These are phyloP conservation scores for Aricia agestis DNA, from an alignment of 1,140 invertebrate species.

Conservation along the genomic window DNA sequence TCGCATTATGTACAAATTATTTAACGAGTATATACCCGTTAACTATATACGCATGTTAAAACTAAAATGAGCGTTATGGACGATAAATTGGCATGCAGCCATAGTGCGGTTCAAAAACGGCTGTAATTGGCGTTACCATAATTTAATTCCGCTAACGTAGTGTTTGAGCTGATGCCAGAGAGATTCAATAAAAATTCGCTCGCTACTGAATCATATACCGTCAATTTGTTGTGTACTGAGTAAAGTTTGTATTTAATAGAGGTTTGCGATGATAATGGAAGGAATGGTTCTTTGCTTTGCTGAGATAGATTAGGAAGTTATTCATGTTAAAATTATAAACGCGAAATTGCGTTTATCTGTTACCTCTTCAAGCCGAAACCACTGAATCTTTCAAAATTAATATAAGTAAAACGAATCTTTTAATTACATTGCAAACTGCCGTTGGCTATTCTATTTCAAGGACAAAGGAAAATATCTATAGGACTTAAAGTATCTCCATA, in stretches of 20 bases:
- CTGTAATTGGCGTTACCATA: conserved; percentile 63
- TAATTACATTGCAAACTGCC: too few relatives aligned
- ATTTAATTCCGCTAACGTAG: conserved; percentile 65
- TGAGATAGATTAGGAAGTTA: too few relatives aligned
- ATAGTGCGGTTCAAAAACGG: conserved; percentile 60
- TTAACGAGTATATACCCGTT: conserved; percentile 36
- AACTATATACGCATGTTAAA: conserved; percentile 32
- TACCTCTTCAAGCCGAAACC: too few relatives aligned
- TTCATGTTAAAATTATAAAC: too few relatives aligned
- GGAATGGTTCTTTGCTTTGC: too few relatives aligned
- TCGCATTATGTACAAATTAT: conserved; percentile 28
- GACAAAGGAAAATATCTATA: too few relatives aligned
- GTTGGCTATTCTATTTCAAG: too few relatives aligned
- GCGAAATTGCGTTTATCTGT: too few relatives aligned
- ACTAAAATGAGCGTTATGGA: conserved; percentile 42
- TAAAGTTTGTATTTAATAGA: not conserved
- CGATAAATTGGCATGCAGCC: conserved; percentile 57
- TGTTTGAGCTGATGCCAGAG: conserved; percentile 61
- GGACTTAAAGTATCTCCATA: too few relatives aligned
- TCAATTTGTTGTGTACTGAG: conserved; percentile 38
- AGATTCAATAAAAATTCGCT: conserved; percentile 60
- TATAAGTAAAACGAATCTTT: too few relatives aligned
- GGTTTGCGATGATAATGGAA: not conserved
- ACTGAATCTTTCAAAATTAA: too few relatives aligned
- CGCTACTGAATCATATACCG: conserved; percentile 39